Base-by-base conservation (phyloP, 2,888 invertebrate species). In the Patella caerulea region DNA sequence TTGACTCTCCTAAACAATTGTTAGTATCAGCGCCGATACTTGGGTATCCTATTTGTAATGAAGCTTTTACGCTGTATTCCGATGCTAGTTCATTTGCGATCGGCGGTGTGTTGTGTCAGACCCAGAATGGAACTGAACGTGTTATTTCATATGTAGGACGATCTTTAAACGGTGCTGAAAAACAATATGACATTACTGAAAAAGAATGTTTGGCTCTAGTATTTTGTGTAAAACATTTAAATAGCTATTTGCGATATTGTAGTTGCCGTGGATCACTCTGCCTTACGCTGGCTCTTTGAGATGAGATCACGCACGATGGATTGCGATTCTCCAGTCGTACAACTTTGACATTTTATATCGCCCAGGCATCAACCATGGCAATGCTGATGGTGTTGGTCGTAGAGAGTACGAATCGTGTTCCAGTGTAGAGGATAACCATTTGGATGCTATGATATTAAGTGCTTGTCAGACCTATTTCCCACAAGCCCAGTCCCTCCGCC, bases 141-240 rank as follows among this genome's bases (percentile, higher is more conserved):
- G 59, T 59, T 59, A 59, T 59, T 59, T 59, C 59, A 17, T 59
- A 59, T 59, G 19, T 59, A 59, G 59, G 77, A 17, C 77, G 74
- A 17, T 59, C 77, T 71, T 56, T 77, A 17, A 52, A 3, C 14
- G 34, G 45, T 59, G 72, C 72, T 56, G 59, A 55, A 54, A 45
- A 24, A 54, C 52, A 74, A 75, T 65, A 75, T 34, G 17, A 71
- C 52, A 52, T 73, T 53, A 75, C 71, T 17, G 19, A 72, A 24
- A 78, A 78, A 74, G 74, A 78, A 65, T 74, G 74, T 65, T 55
- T 78, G 19, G 75, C 78, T 56, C 71, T 75, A 53, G 71, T 78
- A n/a, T 34, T 59, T 56, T 74, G 74, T n/a, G 45, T 78, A 11
- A 78, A 75, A 59, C 53, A 17, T n/a, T 78, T 78, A 19, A 72